phyloP scores from a whole-genome alignment of 2,797 vertebrate species.

The Cottoperca gobio region DNA sequence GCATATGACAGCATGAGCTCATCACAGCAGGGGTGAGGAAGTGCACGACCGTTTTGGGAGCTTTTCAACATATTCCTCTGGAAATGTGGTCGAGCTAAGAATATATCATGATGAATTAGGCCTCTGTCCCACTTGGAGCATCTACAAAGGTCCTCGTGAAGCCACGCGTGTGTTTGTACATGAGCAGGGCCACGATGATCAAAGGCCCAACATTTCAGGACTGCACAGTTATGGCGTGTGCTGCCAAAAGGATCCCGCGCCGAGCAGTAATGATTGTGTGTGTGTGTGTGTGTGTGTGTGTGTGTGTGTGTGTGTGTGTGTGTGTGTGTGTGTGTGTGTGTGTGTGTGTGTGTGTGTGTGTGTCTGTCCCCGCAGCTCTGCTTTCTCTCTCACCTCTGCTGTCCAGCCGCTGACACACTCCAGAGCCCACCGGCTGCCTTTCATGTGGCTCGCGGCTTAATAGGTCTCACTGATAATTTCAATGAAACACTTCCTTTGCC shows the following conservation, averaged over 20 bases:
- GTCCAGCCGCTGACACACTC: constrained; percentile 82
- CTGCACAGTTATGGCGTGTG: constrained; percentile 42
- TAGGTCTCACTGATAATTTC: constrained; percentile 87
- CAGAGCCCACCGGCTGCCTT: constrained; percentile 87
- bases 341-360: constrained; percentile 10
- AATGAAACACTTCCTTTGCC: constrained; percentile 87
- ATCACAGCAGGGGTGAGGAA: constrained; percentile 20
- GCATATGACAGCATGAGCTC: constrained; percentile 40
- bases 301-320: constrained; percentile 5
- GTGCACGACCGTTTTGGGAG: background rate
- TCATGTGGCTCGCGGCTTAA: constrained; percentile 90
- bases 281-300: constrained; percentile 5
- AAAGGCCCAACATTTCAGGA: constrained; percentile 54
- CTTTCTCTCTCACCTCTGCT: constrained; percentile 83
- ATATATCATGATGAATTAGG: constrained; percentile 39
- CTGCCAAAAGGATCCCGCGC: constrained; percentile 56
- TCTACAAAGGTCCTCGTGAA: constrained; percentile 44
- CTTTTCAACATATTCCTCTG: constrained; percentile 21
- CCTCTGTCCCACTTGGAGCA: constrained; percentile 51
- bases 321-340: constrained; percentile 10
- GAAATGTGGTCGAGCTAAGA: constrained; percentile 21
- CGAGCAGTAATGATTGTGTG: constrained; percentile 24
- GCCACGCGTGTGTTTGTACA: constrained; percentile 33
- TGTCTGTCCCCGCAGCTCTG: constrained; percentile 72
- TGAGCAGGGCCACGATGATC: constrained; percentile 45